Evolutionary conservation across 2,888 invertebrate genomes (phyloP).

Genomic region (Himalopsyche tibetana): DNA sequence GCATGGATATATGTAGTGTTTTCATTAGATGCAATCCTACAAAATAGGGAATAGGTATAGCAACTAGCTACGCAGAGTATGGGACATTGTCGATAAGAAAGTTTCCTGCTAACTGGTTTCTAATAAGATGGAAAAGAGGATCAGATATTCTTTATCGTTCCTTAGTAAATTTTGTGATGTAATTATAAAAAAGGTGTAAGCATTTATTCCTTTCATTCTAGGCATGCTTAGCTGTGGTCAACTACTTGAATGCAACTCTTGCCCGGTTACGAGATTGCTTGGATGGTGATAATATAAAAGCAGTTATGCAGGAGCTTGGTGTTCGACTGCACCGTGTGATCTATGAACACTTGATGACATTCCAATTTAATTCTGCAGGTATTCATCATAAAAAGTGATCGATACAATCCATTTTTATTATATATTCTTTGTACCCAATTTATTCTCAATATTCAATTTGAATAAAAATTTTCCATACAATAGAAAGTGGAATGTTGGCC

Average conservation of each 20-base stretch:
- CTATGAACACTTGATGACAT: slow-evolving; percentile 95
- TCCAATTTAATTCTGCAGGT: slow-evolving; percentile 96
- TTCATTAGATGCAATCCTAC: no score
- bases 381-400: neutral
- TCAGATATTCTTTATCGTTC: no score
- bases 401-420: slow-evolving; percentile 39
- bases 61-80: no score
- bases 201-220: slow-evolving; percentile 69
- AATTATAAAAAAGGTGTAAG: neutral
- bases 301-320: slow-evolving; percentile 92
- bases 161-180: no score
- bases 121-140: no score
- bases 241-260: slow-evolving; percentile 87
- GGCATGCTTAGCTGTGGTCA: slow-evolving; percentile 91
- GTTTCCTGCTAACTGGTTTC: no score
- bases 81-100: no score
- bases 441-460: no score
- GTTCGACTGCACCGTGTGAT: slow-evolving; percentile 94
- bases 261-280: slow-evolving; percentile 87
- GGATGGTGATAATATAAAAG: slow-evolving; percentile 94
- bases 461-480: no score
- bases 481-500: no score
- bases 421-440: neutral
- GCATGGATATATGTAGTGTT: no score
- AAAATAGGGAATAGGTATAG: no score